phyloP scores from a whole-genome alignment of 2,113 vertebrate genomes.

The Colaptes auratus region DNA sequence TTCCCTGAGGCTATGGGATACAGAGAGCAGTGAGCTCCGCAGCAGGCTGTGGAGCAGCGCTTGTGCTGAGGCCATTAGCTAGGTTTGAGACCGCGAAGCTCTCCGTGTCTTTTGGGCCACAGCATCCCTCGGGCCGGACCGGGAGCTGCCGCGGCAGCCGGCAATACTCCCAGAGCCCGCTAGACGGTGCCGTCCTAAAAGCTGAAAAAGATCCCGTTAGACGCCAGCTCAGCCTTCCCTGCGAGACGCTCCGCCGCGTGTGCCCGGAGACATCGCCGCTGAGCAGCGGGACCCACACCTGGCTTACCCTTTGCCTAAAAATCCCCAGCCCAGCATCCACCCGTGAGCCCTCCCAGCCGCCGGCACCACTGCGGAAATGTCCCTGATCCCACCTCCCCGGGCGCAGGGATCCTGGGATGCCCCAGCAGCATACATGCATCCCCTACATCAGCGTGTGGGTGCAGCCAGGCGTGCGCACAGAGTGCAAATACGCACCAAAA shows the following conservation, averaged over 20 bases:
- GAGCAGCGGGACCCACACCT: fast-evolving
- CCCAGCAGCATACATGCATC: neutral
- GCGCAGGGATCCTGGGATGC: fast-evolving
- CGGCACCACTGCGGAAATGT: fast-evolving
- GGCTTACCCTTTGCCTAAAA: neutral
- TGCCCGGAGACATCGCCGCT: fast-evolving
- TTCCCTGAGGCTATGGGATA: neutral
- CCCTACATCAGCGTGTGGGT: fast-evolving
- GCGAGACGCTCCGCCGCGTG: fast-evolving
- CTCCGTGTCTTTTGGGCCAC: neutral
- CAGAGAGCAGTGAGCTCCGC: neutral
- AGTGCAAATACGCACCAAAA: neutral
- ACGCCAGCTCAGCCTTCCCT: fast-evolving
- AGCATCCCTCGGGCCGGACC: no score
- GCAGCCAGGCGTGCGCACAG: fast-evolving
- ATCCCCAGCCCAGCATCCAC: neutral
- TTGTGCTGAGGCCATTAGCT: neutral
- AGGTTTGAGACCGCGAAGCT: neutral
- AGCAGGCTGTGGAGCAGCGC: neutral
- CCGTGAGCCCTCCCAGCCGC: neutral
- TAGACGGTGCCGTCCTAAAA: constrained; percentile 63
- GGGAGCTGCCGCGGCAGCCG: neutral
- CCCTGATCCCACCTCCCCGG: neutral
- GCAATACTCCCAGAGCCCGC: neutral
- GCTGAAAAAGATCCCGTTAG: neutral